phyloP scores from a whole-genome alignment of 1,140 invertebrate genomes.

The Sycophila sp. region DNA sequence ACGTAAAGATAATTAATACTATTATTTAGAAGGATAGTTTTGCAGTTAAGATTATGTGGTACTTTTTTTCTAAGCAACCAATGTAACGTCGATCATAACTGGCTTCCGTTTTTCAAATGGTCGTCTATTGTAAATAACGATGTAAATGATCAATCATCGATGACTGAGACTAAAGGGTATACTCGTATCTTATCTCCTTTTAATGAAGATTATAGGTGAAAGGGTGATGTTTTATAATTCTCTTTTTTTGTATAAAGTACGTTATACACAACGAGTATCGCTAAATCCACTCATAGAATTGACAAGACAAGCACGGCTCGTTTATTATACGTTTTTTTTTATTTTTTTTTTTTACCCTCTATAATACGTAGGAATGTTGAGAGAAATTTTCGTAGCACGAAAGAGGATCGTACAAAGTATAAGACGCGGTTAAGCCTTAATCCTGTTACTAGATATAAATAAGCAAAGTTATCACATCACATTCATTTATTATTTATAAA shows the following conservation, averaged over 20 bases:
- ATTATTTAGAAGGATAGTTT: slow-evolving; percentile 3
- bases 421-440: slow-evolving; percentile 36
- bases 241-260: slow-evolving; percentile 1
- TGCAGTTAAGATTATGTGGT: slow-evolving; percentile 30
- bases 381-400: slow-evolving; percentile 14
- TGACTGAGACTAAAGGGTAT: slow-evolving; percentile 10
- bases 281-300: slow-evolving; percentile 3
- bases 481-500: slow-evolving; percentile 15
- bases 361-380: too few species aligned
- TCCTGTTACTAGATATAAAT: slow-evolving; percentile 26
- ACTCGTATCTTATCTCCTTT: slow-evolving; percentile 2
- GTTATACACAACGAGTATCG: not conserved
- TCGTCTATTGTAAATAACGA: slow-evolving; percentile 53
- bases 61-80: slow-evolving; percentile 25
- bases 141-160: slow-evolving; percentile 51
- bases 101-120: slow-evolving; percentile 37
- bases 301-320: slow-evolving; percentile 2
- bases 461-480: slow-evolving; percentile 20
- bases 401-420: slow-evolving; percentile 34
- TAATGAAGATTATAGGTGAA: slow-evolving; percentile 20
- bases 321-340: too few species aligned
- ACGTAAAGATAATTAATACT: slow-evolving; percentile 18
- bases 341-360: too few species aligned
- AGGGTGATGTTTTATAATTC: slow-evolving; percentile 22
- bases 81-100: slow-evolving; percentile 12